Base-by-base conservation (phyloP, 2,113 vertebrate species). In the Cryptotis parvus region DNA sequence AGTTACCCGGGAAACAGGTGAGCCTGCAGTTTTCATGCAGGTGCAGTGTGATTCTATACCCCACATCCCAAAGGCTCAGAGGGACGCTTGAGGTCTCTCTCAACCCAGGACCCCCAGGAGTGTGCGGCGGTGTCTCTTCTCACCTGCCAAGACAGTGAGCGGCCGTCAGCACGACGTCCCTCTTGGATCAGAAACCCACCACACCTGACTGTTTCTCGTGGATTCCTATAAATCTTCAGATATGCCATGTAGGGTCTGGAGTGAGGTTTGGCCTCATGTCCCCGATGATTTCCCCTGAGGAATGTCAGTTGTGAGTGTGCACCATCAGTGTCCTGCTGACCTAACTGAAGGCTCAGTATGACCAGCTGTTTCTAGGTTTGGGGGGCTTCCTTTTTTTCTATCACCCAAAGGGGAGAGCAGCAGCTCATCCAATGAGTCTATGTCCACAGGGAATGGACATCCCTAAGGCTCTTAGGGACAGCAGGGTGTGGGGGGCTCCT, bases 281-380 rank as follows among this genome's bases (percentile, higher is more conserved):
- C 96, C 93, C 89, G 81, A 96, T 95, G 92, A 97, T 96, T 65
- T 95, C 41, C 3, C 49, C 96, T 97, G 75, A 69, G 82, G 20
- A 66, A 92, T 70, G 9, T 20, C 16, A 29, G 11, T 9, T 49
- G 45, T 5, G 26, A 22, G 63, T 27, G 37, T 31, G 18, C 35
- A 6, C 27, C 69, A 7, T 4, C 9, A 69, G 6, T 27, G 14
- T 27, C 2, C 7, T 1, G 3, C 31, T 18, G 2, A 1, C 10
- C 6, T 11, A 3, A 4, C 6, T 58, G 55, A 24, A 29, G 27
- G 63, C 11, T 65, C 27, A 65, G 63, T n/a, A n/a, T n/a, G n/a
- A n/a, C n/a, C n/a, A n/a, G n/a, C n/a, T n/a, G n/a, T n/a, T n/a
- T n/a, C n/a, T n/a, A n/a, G n/a, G n/a, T n/a, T n/a, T n/a, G n/a